phyloP scores from a whole-genome alignment of 2,888 invertebrate species.

The Pristionchus arcanus region DNA sequence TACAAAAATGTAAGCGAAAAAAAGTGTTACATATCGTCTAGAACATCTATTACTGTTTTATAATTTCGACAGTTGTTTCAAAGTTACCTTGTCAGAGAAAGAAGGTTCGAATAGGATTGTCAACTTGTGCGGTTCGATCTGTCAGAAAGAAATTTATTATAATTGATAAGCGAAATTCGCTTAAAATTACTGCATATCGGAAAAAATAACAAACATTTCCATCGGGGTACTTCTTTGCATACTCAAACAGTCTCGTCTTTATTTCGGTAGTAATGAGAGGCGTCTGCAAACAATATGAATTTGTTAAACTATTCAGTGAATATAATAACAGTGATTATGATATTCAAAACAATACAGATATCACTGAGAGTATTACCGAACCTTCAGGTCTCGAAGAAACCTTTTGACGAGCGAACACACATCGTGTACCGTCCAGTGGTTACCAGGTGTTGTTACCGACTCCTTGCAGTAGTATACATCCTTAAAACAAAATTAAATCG shows the following conservation, averaged over 20 bases:
- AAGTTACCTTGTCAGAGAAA: not conserved
- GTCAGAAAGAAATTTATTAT: not conserved
- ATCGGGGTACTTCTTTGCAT: constrained; percentile 5
- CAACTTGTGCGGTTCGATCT: constrained; percentile 25
- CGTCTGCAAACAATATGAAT: not conserved
- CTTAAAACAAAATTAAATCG: not conserved
- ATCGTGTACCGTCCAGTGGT: constrained; percentile 60
- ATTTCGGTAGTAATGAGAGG: constrained; percentile 12
- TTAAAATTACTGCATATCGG: too few species aligned
- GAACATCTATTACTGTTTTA: too few species aligned
- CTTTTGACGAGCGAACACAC: constrained; percentile 71
- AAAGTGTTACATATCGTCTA: too few species aligned
- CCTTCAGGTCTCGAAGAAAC: constrained; percentile 62
- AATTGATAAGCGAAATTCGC: too few species aligned
- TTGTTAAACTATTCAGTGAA: not conserved
- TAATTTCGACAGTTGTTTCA: not conserved
- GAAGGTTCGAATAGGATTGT: constrained; percentile 45
- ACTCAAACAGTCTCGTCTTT: not conserved
- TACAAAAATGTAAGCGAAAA: too few species aligned
- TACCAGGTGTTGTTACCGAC: not conserved
- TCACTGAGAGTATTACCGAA: not conserved
- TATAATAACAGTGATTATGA: not conserved
- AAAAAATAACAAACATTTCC: constrained; percentile 2
- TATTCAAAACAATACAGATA: not conserved
- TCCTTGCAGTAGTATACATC: constrained; percentile 40